A percentile compares a stretch with the other conserved stretches of the same genome.
phyloP scores from a whole-genome alignment of 2,888 invertebrate genomes.

The Nymphalis c-album region DNA sequence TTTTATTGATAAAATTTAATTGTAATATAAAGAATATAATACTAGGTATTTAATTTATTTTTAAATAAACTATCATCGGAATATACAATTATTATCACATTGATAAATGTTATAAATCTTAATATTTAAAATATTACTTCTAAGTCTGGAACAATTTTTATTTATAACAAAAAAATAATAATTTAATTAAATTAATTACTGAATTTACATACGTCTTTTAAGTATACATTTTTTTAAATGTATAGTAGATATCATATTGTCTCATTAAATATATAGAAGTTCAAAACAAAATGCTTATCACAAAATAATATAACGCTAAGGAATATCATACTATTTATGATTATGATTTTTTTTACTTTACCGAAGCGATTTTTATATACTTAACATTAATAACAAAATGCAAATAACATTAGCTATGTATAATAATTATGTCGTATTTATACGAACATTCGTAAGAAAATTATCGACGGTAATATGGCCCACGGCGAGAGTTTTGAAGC shows the following conservation, averaged over 20 bases:
- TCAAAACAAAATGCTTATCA: slow-evolving; percentile 15
- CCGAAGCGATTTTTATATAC: neutral
- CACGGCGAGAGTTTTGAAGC: slow-evolving; percentile 15
- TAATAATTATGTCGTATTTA: neutral
- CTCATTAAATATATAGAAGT: neutral
- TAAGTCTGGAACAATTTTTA: no score
- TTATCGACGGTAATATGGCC: slow-evolving; percentile 18
- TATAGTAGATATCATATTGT: neutral
- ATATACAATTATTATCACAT: no score
- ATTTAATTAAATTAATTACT: no score
- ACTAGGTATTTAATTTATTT: no score
- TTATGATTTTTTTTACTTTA: neutral
- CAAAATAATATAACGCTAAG: slow-evolving; percentile 7
- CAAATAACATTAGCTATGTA: neutral
- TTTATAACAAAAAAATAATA: no score
- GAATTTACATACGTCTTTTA: no score
- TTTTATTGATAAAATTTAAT: no score
- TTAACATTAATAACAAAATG: slow-evolving; percentile 6
- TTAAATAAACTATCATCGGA: no score
- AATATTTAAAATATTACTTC: no score
- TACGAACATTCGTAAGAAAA: slow-evolving; percentile 27
- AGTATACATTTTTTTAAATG: no score
- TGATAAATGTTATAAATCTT: no score
- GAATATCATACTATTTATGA: neutral
- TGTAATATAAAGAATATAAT: no score